These are phyloP conservation scores for Aphelenchoides bicaudatus DNA, from an alignment of 2,888 invertebrate genomes.

Conservation along the genomic window DNA sequence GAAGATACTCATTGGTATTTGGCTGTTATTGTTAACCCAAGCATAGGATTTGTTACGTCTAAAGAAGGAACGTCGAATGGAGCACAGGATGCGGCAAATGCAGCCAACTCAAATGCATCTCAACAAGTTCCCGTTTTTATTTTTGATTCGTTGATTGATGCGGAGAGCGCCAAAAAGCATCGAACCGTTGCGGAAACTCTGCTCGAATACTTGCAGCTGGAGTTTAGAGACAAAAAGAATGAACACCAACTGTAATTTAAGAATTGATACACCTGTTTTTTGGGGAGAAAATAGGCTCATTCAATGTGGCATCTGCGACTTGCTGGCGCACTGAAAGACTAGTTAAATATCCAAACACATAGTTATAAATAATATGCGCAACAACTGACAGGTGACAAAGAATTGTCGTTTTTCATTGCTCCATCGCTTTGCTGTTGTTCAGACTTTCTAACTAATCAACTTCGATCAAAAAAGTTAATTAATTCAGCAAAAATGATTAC, in stretches of 20 bases:
- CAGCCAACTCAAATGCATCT: constrained; percentile 63
- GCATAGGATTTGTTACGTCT: constrained; percentile 67
- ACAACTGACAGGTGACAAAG: too few species aligned
- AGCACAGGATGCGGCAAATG: not conserved
- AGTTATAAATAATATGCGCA: too few species aligned
- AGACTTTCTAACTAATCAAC: too few species aligned
- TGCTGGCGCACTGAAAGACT: too few species aligned
- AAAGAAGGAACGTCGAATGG: not conserved
- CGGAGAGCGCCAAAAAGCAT: constrained; percentile 27
- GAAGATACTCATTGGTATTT: constrained; percentile 74
- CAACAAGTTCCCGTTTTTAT: constrained; percentile 81
- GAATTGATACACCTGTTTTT: too few species aligned
- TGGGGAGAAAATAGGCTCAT: too few species aligned
- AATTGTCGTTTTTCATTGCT: too few species aligned
- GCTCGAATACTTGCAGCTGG: constrained; percentile 61
- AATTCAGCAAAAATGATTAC: too few species aligned
- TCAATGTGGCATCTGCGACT: too few species aligned
- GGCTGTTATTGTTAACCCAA: constrained; percentile 90
- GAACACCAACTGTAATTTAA: constrained; percentile 3
- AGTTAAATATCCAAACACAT: too few species aligned
- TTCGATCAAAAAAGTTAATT: too few species aligned
- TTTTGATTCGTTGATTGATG: constrained; percentile 76
- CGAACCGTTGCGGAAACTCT: constrained; percentile 30
- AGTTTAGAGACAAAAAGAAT: constrained; percentile 67
- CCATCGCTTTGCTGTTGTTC: too few species aligned